Evolutionary conservation across 92 coral and sea anemone species (phyloP).

Genomic region (Porites cylindrica): DNA sequence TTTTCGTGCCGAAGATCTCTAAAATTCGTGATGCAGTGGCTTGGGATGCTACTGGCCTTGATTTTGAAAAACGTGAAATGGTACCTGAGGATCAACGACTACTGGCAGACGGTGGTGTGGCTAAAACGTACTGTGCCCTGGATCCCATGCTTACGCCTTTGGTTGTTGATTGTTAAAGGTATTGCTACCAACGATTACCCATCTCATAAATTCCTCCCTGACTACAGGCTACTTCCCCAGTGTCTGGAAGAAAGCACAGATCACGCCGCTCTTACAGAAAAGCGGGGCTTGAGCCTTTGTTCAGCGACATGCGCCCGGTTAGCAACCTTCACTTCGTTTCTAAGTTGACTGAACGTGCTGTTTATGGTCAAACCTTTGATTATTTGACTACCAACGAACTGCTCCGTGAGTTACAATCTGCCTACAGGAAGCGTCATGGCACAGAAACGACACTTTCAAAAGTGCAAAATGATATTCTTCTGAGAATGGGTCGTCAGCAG

Average conservation of each 20-base stretch:
- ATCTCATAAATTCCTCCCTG: slow-evolving; percentile 43
- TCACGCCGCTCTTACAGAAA: slow-evolving; percentile 12
- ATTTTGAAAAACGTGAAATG: too few species aligned
- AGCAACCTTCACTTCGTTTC: slow-evolving; percentile 42
- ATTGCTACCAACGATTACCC: slow-evolving; percentile 35
- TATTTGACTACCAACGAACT: slow-evolving; percentile 39
- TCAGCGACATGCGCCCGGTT: slow-evolving; percentile 43
- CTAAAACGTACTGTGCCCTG: slow-evolving; percentile 34
- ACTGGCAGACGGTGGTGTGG: not conserved
- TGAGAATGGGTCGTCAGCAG: too few species aligned
- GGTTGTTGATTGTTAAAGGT: not conserved
- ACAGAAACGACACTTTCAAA: not conserved
- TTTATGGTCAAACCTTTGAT: slow-evolving; percentile 34
- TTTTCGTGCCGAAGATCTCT: too few species aligned
- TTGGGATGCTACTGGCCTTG: too few species aligned
- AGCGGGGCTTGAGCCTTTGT: slow-evolving; percentile 21
- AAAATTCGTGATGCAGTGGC: too few species aligned
- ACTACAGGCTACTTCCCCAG: slow-evolving; percentile 46
- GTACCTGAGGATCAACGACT: too few species aligned
- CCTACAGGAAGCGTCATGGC: not conserved
- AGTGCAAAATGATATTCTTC: too few species aligned
- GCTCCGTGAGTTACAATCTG: slow-evolving; percentile 21
- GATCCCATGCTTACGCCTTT: slow-evolving; percentile 12
- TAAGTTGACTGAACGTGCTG: slow-evolving; percentile 54
- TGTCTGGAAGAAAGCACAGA: slow-evolving; percentile 50